phyloP scores from a whole-genome alignment of 1,140 invertebrate species.

The Atta cephalotes region DNA sequence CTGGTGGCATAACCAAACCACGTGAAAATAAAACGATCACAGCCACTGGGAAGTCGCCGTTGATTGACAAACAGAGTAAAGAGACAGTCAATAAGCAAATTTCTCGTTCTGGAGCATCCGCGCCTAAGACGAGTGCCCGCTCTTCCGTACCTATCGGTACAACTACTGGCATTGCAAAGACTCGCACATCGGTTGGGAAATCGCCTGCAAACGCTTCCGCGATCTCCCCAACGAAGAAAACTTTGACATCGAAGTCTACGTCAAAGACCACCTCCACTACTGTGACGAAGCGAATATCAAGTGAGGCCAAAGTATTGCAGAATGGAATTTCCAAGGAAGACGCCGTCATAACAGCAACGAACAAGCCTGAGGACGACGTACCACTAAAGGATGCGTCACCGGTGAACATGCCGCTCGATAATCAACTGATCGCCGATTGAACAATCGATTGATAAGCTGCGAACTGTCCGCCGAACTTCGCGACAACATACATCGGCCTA shows the following conservation, averaged over 20 bases:
- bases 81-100: constrained; percentile 88
- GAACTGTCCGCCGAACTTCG: constrained; percentile 8
- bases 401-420: constrained; percentile 80
- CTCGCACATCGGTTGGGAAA: constrained; percentile 35
- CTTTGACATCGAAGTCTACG: constrained; percentile 23
- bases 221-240: constrained; percentile 75
- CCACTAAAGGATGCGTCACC: constrained; percentile 83
- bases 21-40: constrained; percentile 13
- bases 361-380: constrained; percentile 80
- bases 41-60: constrained; percentile 76
- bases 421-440: constrained; percentile 85
- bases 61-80: constrained; percentile 87
- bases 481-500: constrained; percentile 33
- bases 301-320: constrained; percentile 81
- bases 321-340: constrained; percentile 79
- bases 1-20: constrained; percentile 69
- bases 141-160: constrained; percentile 80
- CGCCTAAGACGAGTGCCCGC: constrained; percentile 49
- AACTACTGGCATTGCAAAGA: constrained; percentile 67
- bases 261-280: constrained; percentile 41
- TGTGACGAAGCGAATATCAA: constrained; percentile 83
- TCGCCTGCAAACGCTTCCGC: constrained; percentile 56
- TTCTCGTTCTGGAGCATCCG: constrained; percentile 81
- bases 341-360: constrained; percentile 68
- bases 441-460: neutral